Conservation (phyloP, 1,140 invertebrate genomes). For the Polyergus mexicanus region DNA sequence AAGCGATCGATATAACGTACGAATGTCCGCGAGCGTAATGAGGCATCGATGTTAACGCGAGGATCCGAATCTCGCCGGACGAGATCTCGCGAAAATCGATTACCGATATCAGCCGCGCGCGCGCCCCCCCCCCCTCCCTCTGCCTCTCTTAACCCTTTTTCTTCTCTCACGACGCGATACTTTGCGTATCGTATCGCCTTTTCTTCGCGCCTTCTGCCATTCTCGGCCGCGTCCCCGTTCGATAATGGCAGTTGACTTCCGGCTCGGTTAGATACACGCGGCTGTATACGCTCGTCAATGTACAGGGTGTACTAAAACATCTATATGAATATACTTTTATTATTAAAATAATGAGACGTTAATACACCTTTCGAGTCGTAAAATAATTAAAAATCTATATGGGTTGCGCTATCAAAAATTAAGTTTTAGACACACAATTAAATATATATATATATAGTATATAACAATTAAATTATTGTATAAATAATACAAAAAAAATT, state of each 20-base stretch:
- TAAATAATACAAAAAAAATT: not conserved
- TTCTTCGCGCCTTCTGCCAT: constrained; percentile 44
- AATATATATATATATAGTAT: not conserved
- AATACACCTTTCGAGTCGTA: not conserved
- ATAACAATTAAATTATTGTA: not conserved
- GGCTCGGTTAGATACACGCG: constrained; percentile 36
- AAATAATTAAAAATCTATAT: not conserved
- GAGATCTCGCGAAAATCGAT: constrained; percentile 73
- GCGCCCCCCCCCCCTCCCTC: not conserved
- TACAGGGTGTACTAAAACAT: not conserved
- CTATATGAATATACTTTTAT: not conserved
- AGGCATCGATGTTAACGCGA: constrained; percentile 66
- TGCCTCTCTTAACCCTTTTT: not conserved
- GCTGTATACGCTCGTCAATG: constrained; percentile 3
- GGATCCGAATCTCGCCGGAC: constrained; percentile 41
- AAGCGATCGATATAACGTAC: constrained; percentile 68
- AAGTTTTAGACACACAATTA: not conserved
- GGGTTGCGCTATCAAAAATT: not conserved
- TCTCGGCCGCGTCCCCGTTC: constrained; percentile 22
- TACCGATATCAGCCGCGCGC: constrained; percentile 72
- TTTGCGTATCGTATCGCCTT: constrained; percentile 35
- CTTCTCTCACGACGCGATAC: constrained; percentile 39
- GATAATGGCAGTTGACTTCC: constrained; percentile 48
- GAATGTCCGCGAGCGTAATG: constrained; percentile 68
- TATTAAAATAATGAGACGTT: not conserved